A percentile compares a stretch with the other conserved stretches of the same genome.
Evolutionary conservation across 2,888 invertebrate genomes (phyloP).

Genomic region (Spicauda simplicius): DNA sequence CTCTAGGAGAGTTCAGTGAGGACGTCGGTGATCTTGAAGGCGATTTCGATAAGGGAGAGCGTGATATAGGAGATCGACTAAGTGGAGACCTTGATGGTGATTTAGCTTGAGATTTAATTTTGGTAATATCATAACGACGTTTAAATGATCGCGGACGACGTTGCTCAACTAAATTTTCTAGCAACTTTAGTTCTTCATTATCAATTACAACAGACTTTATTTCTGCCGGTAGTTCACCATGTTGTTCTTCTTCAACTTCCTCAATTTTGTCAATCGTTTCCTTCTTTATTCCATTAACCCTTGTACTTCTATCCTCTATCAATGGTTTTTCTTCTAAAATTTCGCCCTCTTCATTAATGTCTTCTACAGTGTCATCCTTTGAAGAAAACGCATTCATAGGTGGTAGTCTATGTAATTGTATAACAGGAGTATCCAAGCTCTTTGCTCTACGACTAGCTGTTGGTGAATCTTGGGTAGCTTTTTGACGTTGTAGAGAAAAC

Average conservation of each 20-base stretch:
- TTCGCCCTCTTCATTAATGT: constrained; percentile 88
- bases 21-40: constrained; percentile 82
- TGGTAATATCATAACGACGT: constrained; percentile 73
- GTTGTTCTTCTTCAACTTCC: constrained; percentile 83
- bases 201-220: constrained; percentile 81
- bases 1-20: constrained; percentile 79
- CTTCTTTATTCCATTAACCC: constrained; percentile 54
- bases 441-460: constrained; percentile 91
- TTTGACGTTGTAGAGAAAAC: constrained; percentile 90
- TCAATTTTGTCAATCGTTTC: constrained; percentile 74
- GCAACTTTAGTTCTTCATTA: constrained; percentile 82
- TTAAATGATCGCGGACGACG: constrained; percentile 80
- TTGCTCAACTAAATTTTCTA: constrained; percentile 82
- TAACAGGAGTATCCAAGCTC: constrained; percentile 93
- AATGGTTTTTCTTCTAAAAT: constrained; percentile 86
- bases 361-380: constrained; percentile 94
- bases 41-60: constrained; percentile 80
- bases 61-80: constrained; percentile 75
- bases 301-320: constrained; percentile 65
- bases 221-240: constrained; percentile 63
- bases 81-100: constrained; percentile 77
- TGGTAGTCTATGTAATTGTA: constrained; percentile 91
- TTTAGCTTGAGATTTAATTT: constrained; percentile 69
- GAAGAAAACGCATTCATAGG: constrained; percentile 94
- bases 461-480: constrained; percentile 90